phyloP scores from a whole-genome alignment of 1,140 invertebrate genomes.

The Heterodera schachtii region DNA sequence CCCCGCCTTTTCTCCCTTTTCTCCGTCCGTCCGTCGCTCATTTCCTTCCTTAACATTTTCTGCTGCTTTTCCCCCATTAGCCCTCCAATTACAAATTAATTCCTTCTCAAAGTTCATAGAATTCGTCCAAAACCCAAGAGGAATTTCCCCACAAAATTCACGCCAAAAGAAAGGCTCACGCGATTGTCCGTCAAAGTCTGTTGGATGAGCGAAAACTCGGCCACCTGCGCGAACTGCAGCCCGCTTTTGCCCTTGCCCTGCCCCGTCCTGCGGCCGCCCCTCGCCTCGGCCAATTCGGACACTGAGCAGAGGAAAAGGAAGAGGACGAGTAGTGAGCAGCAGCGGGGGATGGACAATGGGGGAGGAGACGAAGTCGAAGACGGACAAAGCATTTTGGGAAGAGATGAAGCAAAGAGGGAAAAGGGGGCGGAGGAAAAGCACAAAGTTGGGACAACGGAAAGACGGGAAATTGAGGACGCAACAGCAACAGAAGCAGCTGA shows the following conservation, averaged over 20 bases:
- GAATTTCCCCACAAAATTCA: not conserved
- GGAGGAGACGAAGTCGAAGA: not conserved
- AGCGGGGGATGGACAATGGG: not conserved
- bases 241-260: slow-evolving; percentile 65
- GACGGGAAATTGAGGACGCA: not conserved
- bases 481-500: not conserved
- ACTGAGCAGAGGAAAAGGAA: not conserved
- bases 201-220: slow-evolving; percentile 64
- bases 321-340: not conserved
- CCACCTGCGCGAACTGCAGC: slow-evolving; percentile 64
- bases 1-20: not conserved
- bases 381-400: not conserved
- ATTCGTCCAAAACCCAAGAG: not conserved
- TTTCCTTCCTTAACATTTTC: slow-evolving; percentile 10
- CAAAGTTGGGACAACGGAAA: not conserved
- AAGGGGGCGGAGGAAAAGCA: no score
- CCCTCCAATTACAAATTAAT: slow-evolving; percentile 5
- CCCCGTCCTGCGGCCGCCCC: slow-evolving; percentile 61
- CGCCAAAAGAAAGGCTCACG: slow-evolving; percentile 44
- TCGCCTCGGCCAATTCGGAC: slow-evolving; percentile 35
- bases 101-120: not conserved
- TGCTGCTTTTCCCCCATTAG: no score
- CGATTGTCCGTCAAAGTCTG: slow-evolving; percentile 58
- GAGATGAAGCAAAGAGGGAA: not conserved
- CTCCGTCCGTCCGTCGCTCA: not conserved